Evolutionary conservation across 2,797 vertebrate species (phyloP).

Genomic region (Lacerta agilis): DNA sequence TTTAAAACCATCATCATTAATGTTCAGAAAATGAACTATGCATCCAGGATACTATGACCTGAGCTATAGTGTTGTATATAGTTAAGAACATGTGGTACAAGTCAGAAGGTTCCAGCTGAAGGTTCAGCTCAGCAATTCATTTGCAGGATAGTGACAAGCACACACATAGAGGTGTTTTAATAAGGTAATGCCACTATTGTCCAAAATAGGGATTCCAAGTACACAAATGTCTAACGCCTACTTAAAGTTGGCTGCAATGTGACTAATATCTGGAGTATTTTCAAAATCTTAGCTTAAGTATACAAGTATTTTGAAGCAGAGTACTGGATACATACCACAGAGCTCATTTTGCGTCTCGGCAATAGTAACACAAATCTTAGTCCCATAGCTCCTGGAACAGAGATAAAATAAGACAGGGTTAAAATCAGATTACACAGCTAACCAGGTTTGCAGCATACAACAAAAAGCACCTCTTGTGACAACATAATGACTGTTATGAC

Average conservation of each 20-base stretch:
- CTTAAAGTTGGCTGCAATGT: neutral
- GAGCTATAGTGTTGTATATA: neutral
- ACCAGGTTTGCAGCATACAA: neutral
- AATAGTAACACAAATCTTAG: neutral
- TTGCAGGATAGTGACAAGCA: neutral
- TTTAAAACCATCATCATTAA: neutral
- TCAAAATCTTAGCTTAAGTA: rapidly evolving
- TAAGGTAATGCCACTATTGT: neutral
- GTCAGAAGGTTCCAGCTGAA: neutral
- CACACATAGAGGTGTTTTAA: neutral
- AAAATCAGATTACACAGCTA: neutral
- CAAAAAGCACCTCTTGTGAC: no score
- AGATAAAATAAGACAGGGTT: neutral
- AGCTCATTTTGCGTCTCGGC: neutral
- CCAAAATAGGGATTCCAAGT: neutral
- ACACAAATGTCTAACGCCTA: neutral
- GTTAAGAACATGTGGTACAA: neutral
- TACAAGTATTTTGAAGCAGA: rapidly evolving
- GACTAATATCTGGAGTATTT: neutral
- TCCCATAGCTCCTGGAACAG: constrained; percentile 44
- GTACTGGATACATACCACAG: constrained; percentile 43
- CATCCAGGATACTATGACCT: neutral
- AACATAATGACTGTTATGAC: no score
- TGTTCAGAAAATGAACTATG: neutral
- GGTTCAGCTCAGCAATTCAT: neutral